phyloP scores from a whole-genome alignment of 1,140 invertebrate genomes.

The Rhagoletis zephyria region DNA sequence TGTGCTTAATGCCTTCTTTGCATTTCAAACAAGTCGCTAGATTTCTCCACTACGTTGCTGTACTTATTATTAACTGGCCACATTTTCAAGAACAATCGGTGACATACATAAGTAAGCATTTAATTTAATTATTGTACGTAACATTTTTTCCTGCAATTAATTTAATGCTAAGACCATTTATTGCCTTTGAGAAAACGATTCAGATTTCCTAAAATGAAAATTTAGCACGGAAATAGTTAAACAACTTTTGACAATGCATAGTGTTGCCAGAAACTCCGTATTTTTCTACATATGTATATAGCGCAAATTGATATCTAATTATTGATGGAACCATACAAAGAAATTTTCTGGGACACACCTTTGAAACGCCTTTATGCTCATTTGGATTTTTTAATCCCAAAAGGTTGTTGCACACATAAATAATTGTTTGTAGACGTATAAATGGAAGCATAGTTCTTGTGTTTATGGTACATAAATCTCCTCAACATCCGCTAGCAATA shows the following conservation, averaged over 20 bases:
- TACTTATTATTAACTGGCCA: background rate
- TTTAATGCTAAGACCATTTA: background rate
- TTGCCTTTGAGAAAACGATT: background rate
- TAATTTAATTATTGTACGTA: constrained; percentile 8
- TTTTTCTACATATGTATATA: background rate
- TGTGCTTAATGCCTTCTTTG: background rate
- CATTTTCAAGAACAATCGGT: background rate
- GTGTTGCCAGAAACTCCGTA: too few species aligned
- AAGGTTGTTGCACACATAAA: too few species aligned
- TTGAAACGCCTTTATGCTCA: too few species aligned
- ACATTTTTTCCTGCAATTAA: background rate
- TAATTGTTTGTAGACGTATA: too few species aligned
- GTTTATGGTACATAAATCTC: too few species aligned
- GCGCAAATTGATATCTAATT: background rate
- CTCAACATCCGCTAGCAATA: too few species aligned
- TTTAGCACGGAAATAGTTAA: background rate
- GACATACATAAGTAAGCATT: constrained; percentile 36
- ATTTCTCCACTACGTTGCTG: background rate
- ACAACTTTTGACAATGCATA: too few species aligned
- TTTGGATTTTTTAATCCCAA: too few species aligned
- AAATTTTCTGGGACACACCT: too few species aligned
- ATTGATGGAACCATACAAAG: too few species aligned
- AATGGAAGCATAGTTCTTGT: too few species aligned
- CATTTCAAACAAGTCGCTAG: background rate
- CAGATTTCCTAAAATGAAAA: background rate